These are phyloP conservation scores for Lontra canadensis DNA, from an alignment of 2,113 vertebrate genomes.

Conservation along the genomic window DNA sequence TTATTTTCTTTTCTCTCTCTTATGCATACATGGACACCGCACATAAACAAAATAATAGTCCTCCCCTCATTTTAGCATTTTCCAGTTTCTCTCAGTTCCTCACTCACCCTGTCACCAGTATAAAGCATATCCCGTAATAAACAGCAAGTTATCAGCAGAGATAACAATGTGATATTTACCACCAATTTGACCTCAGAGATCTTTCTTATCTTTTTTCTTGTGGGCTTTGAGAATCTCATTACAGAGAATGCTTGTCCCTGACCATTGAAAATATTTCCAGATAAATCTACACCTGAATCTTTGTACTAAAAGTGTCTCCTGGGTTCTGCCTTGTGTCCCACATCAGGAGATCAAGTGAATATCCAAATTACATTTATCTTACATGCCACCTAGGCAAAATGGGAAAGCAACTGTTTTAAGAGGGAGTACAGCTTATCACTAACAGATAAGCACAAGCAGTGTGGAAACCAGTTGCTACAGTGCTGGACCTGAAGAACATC, in stretches of 20 bases:
- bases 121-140: background rate
- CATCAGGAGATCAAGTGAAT: background rate
- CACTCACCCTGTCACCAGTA: background rate
- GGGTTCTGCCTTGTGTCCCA: background rate
- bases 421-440: background rate
- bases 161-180: constrained; percentile 20
- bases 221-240: constrained; percentile 41
- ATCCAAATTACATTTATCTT: constrained; percentile 32
- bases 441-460: background rate
- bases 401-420: background rate
- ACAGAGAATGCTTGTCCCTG: constrained; percentile 39
- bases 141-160: constrained; percentile 14
- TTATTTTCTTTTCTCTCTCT: background rate
- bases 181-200: constrained; percentile 19
- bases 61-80: background rate
- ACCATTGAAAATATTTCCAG: constrained; percentile 39
- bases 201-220: constrained; percentile 39
- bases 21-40: too few species aligned
- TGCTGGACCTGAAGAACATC: background rate
- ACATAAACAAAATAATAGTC: background rate
- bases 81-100: constrained; percentile 4
- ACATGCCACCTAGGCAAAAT: background rate
- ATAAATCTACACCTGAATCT: constrained; percentile 31
- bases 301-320: background rate
- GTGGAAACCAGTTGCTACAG: background rate